These are phyloP conservation scores for Ambastaia sidthimunki DNA, from an alignment of 2,797 vertebrate genomes.

Conservation along the genomic window DNA sequence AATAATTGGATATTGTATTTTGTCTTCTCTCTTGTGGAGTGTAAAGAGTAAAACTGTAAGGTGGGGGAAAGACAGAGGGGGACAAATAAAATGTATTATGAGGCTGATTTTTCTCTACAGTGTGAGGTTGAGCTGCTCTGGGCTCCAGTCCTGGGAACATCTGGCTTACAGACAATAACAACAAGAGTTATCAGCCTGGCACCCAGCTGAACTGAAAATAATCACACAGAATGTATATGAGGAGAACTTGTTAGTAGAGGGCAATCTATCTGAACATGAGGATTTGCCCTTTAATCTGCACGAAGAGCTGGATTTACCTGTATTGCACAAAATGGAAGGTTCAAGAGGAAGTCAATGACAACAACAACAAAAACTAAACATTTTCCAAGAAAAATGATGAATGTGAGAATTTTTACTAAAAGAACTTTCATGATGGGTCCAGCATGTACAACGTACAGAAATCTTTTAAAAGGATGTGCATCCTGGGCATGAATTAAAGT, in stretches of 20 bases:
- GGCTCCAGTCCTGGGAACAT: too few relatives aligned
- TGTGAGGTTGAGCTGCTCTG: too few relatives aligned
- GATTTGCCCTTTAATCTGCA: constrained; percentile 60
- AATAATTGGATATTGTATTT: too few relatives aligned
- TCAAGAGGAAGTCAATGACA: neutral
- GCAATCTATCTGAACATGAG: constrained; percentile 52
- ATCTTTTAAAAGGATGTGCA: neutral
- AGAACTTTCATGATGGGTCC: too few relatives aligned
- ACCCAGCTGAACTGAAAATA: constrained; percentile 9
- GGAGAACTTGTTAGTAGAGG: constrained; percentile 42
- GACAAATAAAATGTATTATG: too few relatives aligned
- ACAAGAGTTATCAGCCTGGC: too few relatives aligned
- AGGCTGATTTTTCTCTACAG: too few relatives aligned
- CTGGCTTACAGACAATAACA: too few relatives aligned
- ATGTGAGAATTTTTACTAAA: neutral
- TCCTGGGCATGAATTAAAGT: constrained; percentile 3
- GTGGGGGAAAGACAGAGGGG: too few relatives aligned
- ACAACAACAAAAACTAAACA: neutral
- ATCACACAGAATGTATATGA: constrained; percentile 27
- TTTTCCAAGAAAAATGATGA: neutral
- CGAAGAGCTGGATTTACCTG: constrained; percentile 49
- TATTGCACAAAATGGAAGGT: neutral
- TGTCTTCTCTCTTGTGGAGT: too few relatives aligned
- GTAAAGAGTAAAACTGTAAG: too few relatives aligned
- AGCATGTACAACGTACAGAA: neutral